Evolutionary conservation across 2,113 vertebrate species (phyloP), one percentile per base, ranked within the genome.

Genomic region (Thermophis baileyi): DNA sequence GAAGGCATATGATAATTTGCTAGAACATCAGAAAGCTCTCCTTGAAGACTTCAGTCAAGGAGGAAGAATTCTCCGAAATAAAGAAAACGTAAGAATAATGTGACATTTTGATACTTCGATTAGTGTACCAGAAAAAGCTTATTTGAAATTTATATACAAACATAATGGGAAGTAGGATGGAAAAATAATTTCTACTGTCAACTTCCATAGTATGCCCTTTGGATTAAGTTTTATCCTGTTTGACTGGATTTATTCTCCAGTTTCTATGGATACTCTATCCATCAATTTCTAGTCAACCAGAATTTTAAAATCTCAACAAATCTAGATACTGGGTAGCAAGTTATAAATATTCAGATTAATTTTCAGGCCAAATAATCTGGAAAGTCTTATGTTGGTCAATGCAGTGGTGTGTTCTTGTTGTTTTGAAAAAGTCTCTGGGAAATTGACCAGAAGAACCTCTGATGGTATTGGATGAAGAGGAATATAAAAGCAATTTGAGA

Each of bases 11-110:
- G 96, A 98, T 49, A 95, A 96, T 63, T 94, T 99, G 94, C 55
- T 98, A 96, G 97, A 98, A 92, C 97, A 98, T 96, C 98, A 98
- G 97, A 97, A 97, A 96, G 91, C 89, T 0, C 55, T 97, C 94
- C 86, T 96, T 44, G 96, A 97, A 96, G 97, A 96, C 74, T 94
- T 92, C 6, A 96, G 63, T 46, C 97, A 95, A 92, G 98, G 97
- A 57, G 98, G 98, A 50, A 98, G 98, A 93, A 96, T 97, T 69
- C 98, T 98, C 27, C 96, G 98, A 69, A 97, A 98, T 93, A 99
- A 98, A 97, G 94, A 98, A 90, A 97, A 95, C 0, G 99, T 99
- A 97, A 98, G 97, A 30, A 92, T 69, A 54, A 6, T 89, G 93
- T 35, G 5, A 51, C 63, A 6, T 44, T 50, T 63, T 14, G 9